Evolutionary conservation across 1,140 invertebrate species (phyloP), one percentile per base, ranked within the genome.

Genomic region (Amyelois transitella): DNA sequence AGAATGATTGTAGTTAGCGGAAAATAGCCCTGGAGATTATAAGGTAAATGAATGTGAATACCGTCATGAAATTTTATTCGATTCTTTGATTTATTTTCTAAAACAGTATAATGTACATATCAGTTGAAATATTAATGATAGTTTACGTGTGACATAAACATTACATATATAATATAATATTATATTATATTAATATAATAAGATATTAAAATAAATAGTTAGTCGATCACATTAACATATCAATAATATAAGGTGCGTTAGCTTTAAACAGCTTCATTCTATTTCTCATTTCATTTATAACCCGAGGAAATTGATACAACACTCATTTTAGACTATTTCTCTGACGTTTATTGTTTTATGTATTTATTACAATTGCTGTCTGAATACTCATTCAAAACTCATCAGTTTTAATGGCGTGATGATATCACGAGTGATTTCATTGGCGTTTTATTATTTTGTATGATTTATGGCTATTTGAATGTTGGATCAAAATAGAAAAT

Each of bases 401-500:
- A 47, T 47, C 44, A 20, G 44, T 19, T 47, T 47, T 47, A 47
- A 47, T 47, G 18, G 8, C n/a, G 44, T 47, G 44, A 20, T 47
- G 44, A 47, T 47, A 47, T 47, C 44, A 47, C 19, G 18, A 47
- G 8, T 47, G 19, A 20, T 20, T 47, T 12, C 18, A 19, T 47
- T 20, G 6, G 7, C 20, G 19, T 47, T 44, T 38, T 44, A 47
- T 47, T 18, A 47, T 18, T 17, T 20, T 47, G 20, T 47, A 20
- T 47, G 28, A 32, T 32, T 32, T 32, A 32, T 32, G 28, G 28
- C 6, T 10, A 32, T 32, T 32, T 10, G 2, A 32, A 32, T 32
- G 28, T 32, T 10, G 28, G 10, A 32, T 32, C 28, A 6, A 32
- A 32, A 32, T 24, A 8, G 22, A 24, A 24, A 24, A 24, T 24